A percentile compares a stretch with the other conserved stretches of the same genome.
Conservation (phyloP, 2,888 invertebrate species). For the Diloba caeruleocephala region DNA sequence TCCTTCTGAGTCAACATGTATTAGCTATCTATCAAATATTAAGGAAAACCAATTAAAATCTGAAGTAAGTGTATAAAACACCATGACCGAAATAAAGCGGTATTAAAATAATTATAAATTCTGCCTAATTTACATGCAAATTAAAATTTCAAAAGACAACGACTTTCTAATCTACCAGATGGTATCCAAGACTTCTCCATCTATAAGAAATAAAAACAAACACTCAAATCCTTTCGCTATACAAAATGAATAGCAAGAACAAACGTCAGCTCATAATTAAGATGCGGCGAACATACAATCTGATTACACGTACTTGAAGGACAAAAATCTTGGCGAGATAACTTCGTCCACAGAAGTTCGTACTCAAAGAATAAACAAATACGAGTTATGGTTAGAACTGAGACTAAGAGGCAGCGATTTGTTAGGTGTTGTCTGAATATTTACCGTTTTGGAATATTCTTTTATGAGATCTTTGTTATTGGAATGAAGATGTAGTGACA, state of each 20-base stretch:
- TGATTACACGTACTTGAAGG: constrained; percentile 51
- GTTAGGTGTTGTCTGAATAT: neutral
- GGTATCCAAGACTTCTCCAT: neutral
- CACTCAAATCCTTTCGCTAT: constrained; percentile 40
- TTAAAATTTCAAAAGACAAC: neutral
- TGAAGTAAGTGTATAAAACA: too few relatives aligned
- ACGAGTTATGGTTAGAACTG: constrained; percentile 23
- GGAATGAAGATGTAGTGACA: too few relatives aligned
- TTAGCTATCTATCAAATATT: too few relatives aligned
- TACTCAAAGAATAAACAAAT: constrained; percentile 38
- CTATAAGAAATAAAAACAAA: neutral
- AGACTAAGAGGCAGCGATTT: constrained; percentile 5
- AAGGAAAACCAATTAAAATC: too few relatives aligned
- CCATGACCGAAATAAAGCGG: too few relatives aligned
- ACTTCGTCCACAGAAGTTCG: constrained; percentile 51
- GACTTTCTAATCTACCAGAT: constrained; percentile 1
- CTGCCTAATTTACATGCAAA: too few relatives aligned
- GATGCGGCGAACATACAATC: constrained; percentile 45
- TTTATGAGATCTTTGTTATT: too few relatives aligned
- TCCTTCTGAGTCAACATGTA: too few relatives aligned
- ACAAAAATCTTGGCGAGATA: constrained; percentile 51
- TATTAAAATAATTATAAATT: too few relatives aligned
- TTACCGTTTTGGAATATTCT: too few relatives aligned
- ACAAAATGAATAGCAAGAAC: constrained; percentile 22
- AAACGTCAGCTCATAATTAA: constrained; percentile 42